Evolutionary conservation across 2,797 vertebrate genomes (phyloP).

Genomic region (Danio choprae): DNA sequence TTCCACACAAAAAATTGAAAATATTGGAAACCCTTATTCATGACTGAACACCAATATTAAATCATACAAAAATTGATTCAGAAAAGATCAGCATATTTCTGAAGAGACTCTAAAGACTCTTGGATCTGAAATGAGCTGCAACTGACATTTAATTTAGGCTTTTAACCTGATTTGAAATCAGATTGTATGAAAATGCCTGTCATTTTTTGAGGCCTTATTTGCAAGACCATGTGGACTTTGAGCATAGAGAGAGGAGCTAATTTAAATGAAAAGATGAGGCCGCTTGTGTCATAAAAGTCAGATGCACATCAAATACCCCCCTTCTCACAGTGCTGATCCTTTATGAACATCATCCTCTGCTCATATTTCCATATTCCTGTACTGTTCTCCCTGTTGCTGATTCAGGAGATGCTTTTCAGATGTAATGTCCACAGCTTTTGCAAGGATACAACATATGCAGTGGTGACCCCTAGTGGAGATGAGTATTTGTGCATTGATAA

Average conservation of each 20-base stretch:
- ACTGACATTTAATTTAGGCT: neutral
- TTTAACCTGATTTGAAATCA: constrained; percentile 9
- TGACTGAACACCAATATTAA: no score
- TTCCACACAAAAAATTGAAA: no score
- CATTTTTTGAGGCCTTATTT: constrained; percentile 4
- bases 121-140: no score
- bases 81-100: no score
- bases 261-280: constrained; percentile 13
- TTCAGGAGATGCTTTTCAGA: constrained; percentile 8
- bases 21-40: no score
- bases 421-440: neutral
- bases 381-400: neutral
- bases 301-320: neutral
- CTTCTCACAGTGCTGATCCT: neutral
- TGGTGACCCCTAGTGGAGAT: constrained; percentile 52
- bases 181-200: neutral
- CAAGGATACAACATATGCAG: neutral
- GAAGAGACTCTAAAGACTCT: no score
- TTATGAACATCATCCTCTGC: constrained; percentile 26
- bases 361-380: constrained; percentile 14
- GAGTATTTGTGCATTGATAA: neutral
- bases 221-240: neutral
- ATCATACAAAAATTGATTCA: no score
- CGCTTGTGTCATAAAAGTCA: constrained; percentile 18
- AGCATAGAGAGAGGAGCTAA: neutral